Evolutionary conservation across 2,888 invertebrate genomes (phyloP).

Genomic region (Microctonus aethiopoides): DNA sequence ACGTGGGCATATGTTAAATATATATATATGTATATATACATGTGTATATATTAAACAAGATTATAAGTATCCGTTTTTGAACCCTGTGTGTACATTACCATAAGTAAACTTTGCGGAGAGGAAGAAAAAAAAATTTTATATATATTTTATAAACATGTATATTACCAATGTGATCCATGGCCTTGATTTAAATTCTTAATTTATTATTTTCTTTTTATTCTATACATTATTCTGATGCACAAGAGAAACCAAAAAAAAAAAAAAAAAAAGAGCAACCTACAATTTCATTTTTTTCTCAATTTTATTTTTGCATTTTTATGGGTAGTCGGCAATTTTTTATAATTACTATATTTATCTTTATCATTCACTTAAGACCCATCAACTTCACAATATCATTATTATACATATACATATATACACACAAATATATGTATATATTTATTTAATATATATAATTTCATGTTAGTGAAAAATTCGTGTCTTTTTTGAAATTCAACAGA

Average conservation of each 20-base stretch:
- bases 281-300: slow-evolving; percentile 24
- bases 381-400: slow-evolving; percentile 29
- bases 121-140: background rate
- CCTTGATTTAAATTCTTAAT: background rate
- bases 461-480: background rate
- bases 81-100: background rate
- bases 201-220: background rate
- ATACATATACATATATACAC: background rate
- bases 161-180: background rate
- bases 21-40: no score
- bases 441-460: background rate
- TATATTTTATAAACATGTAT: background rate
- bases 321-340: slow-evolving; percentile 49
- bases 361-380: slow-evolving; percentile 60
- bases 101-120: background rate
- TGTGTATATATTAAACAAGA: no score
- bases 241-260: background rate
- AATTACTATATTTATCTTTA: slow-evolving; percentile 63
- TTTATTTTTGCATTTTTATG: slow-evolving; percentile 24
- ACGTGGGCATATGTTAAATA: slow-evolving; percentile 4
- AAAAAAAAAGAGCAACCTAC: slow-evolving; percentile 10
- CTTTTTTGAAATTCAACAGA: background rate
- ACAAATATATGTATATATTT: no score
- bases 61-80: background rate
- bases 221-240: background rate